These are phyloP conservation scores for Hanleya hanleyi DNA, from an alignment of 2,888 invertebrate species.

Conservation along the genomic window DNA sequence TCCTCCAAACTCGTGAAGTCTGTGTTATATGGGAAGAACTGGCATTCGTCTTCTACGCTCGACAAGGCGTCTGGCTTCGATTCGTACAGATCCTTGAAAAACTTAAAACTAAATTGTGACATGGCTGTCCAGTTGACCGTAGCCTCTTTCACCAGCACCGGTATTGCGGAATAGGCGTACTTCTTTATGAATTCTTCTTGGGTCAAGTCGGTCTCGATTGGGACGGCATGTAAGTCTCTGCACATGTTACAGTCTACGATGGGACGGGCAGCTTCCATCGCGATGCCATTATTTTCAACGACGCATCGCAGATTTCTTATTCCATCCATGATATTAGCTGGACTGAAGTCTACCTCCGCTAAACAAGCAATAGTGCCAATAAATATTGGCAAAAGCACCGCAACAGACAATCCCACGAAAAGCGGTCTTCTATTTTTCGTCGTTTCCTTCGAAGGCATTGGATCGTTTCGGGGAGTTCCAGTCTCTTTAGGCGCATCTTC, in stretches of 20 bases:
- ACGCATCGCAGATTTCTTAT: slow-evolving; percentile 78
- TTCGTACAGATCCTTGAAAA: slow-evolving; percentile 19
- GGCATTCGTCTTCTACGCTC: slow-evolving; percentile 86
- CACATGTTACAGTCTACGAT: slow-evolving; percentile 88
- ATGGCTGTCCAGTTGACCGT: slow-evolving; percentile 86
- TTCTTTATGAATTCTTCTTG: slow-evolving; percentile 79
- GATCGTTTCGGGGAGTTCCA: no score
- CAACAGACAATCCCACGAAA: no score
- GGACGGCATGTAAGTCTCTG: slow-evolving; percentile 80
- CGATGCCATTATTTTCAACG: slow-evolving; percentile 86
- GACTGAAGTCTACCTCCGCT: no score
- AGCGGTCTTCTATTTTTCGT: no score
- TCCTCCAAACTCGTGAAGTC: slow-evolving; percentile 84
- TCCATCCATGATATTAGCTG: no score
- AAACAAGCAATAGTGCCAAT: no score
- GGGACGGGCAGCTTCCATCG: slow-evolving; percentile 91
- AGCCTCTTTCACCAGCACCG: slow-evolving; percentile 86
- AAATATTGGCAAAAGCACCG: no score
- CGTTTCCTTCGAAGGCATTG: no score
- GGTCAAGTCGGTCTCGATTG: slow-evolving; percentile 75
- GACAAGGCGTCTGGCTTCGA: slow-evolving; percentile 79
- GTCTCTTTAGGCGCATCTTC: no score
- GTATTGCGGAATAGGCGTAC: slow-evolving; percentile 86
- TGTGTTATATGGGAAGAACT: slow-evolving; percentile 90
- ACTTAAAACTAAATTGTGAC: slow-evolving; percentile 67